Evolutionary conservation across 1,140 invertebrate genomes (phyloP).

Genomic region (Platyura marginata): DNA sequence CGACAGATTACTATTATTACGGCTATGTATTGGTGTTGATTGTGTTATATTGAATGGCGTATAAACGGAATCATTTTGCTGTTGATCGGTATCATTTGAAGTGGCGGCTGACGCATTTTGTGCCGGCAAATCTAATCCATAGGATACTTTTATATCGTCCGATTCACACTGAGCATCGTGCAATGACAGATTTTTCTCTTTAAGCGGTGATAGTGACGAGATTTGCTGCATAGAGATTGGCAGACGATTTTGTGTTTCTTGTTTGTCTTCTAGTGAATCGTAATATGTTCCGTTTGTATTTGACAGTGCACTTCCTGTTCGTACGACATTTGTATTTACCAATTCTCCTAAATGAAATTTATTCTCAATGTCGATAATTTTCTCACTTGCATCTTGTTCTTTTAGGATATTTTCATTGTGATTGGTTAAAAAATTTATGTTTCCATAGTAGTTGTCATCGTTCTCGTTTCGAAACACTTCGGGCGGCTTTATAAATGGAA

Average conservation of each 20-base stretch:
- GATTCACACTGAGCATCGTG: slow-evolving; percentile 2
- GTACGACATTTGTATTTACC: no score
- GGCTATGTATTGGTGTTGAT: slow-evolving; percentile 16
- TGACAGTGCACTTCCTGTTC: no score
- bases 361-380: background rate
- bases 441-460: slow-evolving; percentile 21
- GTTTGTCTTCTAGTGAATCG: background rate
- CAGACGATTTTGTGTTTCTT: background rate
- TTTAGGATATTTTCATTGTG: slow-evolving; percentile 9
- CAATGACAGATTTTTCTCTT: slow-evolving; percentile 5
- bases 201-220: background rate
- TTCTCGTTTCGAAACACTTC: slow-evolving; percentile 19
- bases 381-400: slow-evolving; percentile 20
- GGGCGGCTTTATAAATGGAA: slow-evolving; percentile 17
- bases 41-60: no score
- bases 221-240: background rate
- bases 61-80: no score
- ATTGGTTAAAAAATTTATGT: slow-evolving; percentile 16
- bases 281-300: background rate
- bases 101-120: no score
- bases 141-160: no score
- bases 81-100: no score
- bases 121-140: no score
- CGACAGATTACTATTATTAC: slow-evolving; percentile 24
- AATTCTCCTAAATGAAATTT: slow-evolving; percentile 5